phyloP scores from a whole-genome alignment of 2,113 vertebrate species.

The Nibea coibor region DNA sequence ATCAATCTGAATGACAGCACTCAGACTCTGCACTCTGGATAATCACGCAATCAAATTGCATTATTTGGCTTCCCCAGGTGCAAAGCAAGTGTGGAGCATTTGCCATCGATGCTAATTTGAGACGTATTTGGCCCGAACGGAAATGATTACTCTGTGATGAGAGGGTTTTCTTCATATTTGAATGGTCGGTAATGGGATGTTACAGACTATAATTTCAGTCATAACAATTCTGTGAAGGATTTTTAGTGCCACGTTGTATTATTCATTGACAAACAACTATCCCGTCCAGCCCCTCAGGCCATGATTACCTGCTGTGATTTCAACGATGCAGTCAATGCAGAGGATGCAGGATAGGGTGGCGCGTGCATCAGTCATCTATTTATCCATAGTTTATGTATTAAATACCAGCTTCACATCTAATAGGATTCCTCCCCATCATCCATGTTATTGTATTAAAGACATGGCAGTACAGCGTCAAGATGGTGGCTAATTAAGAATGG shows the following conservation, averaged over 20 bases:
- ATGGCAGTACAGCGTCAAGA: conserved; percentile 37
- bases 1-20: conserved; percentile 74
- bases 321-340: background rate
- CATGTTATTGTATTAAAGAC: conserved; percentile 33
- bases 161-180: conserved; percentile 34
- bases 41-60: conserved; percentile 82
- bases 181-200: conserved; percentile 49
- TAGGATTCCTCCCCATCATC: conserved; percentile 4
- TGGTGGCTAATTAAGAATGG: conserved; percentile 61
- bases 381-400: background rate
- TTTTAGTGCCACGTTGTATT: background rate
- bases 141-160: conserved; percentile 49
- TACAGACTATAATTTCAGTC: conserved; percentile 39
- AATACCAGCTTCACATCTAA: background rate
- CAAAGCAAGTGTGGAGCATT: conserved; percentile 58
- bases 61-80: conserved; percentile 80
- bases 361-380: background rate
- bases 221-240: conserved; percentile 26
- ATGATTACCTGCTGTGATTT: conserved; percentile 2
- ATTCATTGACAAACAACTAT: conserved; percentile 12
- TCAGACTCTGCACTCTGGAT: conserved; percentile 59
- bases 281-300: background rate
- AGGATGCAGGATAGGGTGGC: background rate
- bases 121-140: conserved; percentile 59
- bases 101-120: conserved; percentile 70